Evolutionary conservation across 2,797 vertebrate genomes (phyloP).

Genomic region (Dendrocincla tyrannina): DNA sequence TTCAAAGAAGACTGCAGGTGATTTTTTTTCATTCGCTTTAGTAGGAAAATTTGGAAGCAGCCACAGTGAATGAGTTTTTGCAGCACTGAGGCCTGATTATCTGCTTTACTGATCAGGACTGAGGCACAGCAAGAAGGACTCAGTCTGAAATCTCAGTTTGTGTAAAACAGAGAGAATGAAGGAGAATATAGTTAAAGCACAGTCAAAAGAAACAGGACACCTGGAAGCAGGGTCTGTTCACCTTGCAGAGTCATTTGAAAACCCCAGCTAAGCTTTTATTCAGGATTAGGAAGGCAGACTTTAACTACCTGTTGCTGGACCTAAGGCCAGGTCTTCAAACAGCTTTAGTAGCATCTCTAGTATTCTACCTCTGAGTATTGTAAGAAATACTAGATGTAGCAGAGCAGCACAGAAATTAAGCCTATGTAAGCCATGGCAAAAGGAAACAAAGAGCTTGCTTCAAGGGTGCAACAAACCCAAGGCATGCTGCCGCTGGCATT

Average conservation of each 20-base stretch:
- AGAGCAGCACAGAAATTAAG: neutral
- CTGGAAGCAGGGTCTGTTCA: neutral
- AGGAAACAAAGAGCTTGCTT: neutral
- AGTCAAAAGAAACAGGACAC: neutral
- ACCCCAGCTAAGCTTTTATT: neutral
- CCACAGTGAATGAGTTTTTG: neutral
- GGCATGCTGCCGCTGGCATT: accelerated
- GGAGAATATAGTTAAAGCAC: neutral
- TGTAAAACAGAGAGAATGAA: neutral
- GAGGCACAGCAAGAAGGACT: neutral
- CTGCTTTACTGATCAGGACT: neutral
- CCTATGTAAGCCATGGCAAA: neutral
- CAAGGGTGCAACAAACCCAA: neutral
- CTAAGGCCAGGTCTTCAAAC: neutral
- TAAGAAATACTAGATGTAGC: neutral
- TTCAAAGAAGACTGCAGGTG: neutral
- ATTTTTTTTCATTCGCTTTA: neutral
- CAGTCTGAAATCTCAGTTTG: neutral
- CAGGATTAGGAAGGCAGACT: neutral
- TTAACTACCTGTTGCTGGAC: neutral
- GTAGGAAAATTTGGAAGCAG: neutral
- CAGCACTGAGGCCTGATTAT: neutral
- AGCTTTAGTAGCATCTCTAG: neutral
- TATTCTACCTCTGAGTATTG: neutral
- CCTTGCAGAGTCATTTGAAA: neutral